phyloP scores from a whole-genome alignment of 2,888 invertebrate species.

The Temnothorax rugatulus region DNA sequence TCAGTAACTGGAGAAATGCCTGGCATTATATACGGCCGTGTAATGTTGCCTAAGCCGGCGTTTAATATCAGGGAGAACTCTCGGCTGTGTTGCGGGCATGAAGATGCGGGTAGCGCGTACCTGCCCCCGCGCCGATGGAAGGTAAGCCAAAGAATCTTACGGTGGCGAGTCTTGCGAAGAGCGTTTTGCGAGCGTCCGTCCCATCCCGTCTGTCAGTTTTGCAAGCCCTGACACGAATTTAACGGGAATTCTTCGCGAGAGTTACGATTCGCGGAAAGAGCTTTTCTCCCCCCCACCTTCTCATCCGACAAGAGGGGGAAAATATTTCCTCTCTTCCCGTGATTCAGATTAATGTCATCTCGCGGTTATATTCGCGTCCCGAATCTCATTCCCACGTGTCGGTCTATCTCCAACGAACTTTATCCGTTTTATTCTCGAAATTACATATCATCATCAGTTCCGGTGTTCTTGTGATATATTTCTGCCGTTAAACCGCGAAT shows the following conservation, averaged over 20 bases:
- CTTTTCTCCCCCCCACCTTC: background rate
- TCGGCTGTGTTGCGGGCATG: slow-evolving; percentile 1
- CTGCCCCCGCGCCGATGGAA: background rate
- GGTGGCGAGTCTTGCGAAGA: slow-evolving; percentile 37
- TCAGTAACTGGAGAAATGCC: slow-evolving; percentile 32
- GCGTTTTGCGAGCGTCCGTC: slow-evolving; percentile 59
- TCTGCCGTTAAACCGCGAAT: background rate
- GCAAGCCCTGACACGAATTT: slow-evolving; percentile 39
- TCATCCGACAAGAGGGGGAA: no score
- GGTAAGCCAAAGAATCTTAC: slow-evolving; percentile 39
- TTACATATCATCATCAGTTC: background rate
- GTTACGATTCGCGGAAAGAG: slow-evolving; percentile 46
- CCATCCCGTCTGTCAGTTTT: slow-evolving; percentile 47
- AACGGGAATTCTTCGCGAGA: slow-evolving; percentile 59
- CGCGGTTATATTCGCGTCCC: slow-evolving; percentile 30
- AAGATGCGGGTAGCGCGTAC: slow-evolving; percentile 12
- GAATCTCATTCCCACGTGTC: slow-evolving; percentile 16
- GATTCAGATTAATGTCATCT: slow-evolving; percentile 51
- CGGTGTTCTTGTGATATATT: background rate
- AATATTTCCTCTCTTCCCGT: slow-evolving; percentile 8
- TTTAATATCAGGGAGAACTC: slow-evolving; percentile 42
- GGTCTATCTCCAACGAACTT: slow-evolving; percentile 5
- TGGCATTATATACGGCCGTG: slow-evolving; percentile 40
- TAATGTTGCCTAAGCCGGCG: slow-evolving; percentile 48
- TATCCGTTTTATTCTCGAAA: slow-evolving; percentile 17